A percentile compares a stretch with the other conserved stretches of the same genome.
Conservation (phyloP, 1,140 invertebrate species). For the Drosophila sechellia region DNA sequence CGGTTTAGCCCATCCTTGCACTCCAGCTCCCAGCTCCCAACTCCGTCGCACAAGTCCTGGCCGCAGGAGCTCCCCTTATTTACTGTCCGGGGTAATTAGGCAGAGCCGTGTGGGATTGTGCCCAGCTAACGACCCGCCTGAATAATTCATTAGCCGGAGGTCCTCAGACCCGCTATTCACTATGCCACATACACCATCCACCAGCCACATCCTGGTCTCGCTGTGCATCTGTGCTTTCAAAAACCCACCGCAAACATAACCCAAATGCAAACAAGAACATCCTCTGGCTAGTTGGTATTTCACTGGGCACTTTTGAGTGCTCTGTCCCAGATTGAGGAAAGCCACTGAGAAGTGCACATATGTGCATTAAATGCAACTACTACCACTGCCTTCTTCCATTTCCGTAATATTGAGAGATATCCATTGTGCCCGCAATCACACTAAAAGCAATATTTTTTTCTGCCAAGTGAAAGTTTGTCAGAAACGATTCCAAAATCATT, state of each 20-base stretch:
- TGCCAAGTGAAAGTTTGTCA: too few species aligned
- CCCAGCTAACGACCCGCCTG: slow-evolving; percentile 66
- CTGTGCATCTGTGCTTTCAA: slow-evolving; percentile 30
- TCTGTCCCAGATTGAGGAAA: slow-evolving; percentile 22
- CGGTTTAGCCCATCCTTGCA: neutral
- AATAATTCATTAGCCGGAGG: slow-evolving; percentile 75
- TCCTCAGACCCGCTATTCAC: slow-evolving; percentile 9
- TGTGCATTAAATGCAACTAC: neutral
- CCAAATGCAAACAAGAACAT: slow-evolving; percentile 64
- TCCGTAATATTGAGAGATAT: neutral
- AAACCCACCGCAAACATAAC: slow-evolving; percentile 68
- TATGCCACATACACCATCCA: neutral
- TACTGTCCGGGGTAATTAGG: slow-evolving; percentile 70
- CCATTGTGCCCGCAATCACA: neutral
- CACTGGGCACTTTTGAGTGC: slow-evolving; percentile 3
- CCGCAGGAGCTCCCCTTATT: slow-evolving; percentile 33
- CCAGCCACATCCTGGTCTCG: slow-evolving; percentile 16
- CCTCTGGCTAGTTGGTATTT: slow-evolving; percentile 39
- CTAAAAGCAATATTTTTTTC: too few species aligned
- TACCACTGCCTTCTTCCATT: too few species aligned
- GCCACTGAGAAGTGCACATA: slow-evolving; percentile 1
- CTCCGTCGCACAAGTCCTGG: slow-evolving; percentile 3
- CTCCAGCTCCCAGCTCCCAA: neutral
- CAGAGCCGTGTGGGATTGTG: slow-evolving; percentile 46
- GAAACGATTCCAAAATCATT: neutral